Evolutionary conservation across 2,797 vertebrate genomes (phyloP).

Genomic region (Muscicapa comitata): DNA sequence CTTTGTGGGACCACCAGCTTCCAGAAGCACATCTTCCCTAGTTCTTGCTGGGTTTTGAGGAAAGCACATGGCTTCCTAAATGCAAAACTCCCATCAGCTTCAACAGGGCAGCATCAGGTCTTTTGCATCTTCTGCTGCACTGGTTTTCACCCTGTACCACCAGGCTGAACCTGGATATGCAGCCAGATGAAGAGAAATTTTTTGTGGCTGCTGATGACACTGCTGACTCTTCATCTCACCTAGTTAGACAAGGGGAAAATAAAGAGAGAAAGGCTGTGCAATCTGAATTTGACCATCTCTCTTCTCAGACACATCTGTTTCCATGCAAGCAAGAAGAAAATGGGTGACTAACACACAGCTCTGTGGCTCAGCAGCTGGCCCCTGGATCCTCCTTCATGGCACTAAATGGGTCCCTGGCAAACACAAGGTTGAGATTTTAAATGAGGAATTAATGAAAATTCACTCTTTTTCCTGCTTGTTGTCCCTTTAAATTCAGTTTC

Average conservation of each 20-base stretch:
- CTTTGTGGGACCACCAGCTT: not conserved
- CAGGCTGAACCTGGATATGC: not conserved
- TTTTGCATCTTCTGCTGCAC: not conserved
- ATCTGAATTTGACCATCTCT: not conserved
- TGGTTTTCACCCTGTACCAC: not conserved
- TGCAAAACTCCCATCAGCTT: not conserved
- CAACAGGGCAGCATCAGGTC: not conserved
- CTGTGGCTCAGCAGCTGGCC: not conserved
- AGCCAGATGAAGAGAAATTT: not conserved
- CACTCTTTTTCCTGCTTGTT: not conserved
- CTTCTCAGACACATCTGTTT: not conserved
- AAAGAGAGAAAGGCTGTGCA: not conserved
- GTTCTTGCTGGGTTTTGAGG: not conserved
- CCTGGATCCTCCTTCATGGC: not conserved
- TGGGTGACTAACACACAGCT: not conserved
- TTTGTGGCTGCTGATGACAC: rapidly evolving
- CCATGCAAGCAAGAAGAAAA: not conserved
- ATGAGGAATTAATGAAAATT: conserved; percentile 44
- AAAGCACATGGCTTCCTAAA: rapidly evolving
- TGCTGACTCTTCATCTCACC: not conserved
- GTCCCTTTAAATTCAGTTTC: conserved; percentile 49
- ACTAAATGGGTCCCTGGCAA: not conserved
- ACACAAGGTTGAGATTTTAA: conserved; percentile 19
- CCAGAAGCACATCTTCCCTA: not conserved
- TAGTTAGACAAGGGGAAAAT: rapidly evolving